Base-by-base conservation (phyloP, 2,113 vertebrate genomes). In the Mola mola region DNA sequence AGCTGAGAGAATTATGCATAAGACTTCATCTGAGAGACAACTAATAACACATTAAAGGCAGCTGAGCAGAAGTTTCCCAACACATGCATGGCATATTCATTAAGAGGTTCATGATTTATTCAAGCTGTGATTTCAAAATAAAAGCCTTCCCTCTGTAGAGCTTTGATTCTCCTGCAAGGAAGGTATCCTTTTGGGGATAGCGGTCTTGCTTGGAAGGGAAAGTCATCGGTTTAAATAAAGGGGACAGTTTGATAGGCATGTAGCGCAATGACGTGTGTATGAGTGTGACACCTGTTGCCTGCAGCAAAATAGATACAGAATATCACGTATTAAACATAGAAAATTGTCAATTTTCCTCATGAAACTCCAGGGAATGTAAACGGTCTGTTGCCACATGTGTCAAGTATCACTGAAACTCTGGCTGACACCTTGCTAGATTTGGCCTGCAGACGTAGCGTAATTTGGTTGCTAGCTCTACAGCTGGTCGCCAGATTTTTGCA, bases 31-130 rank as follows among this genome's bases (percentile, higher is more conserved):
- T 65, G 40, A 80, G 26, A 67, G 57, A 75, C 51, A 73, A 64
- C 66, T 63, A 72, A 67, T 48, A 71, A 68, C 60, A 65, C 57
- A 82, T 72, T 74, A 74, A 78, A 73, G 42, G 55, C 44, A 72
- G 41, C 50, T 29, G 36, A 52, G 49, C 46, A 48, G 36, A 64
- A 26, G 53, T 55, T 79, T 41, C 26, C 47, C 34, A 26, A 51
- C 42, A 62, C 64, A 63, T 59, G 40, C 41, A 34, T 37, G 26
- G 36, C 26, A 66, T 73, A 75, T 43, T 77, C 25, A 81, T 81
- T 62, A 59, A 43, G 19, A 40, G 1, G 8, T 51, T 66, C 15
- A 22, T 72, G 36, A 62, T 56, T 81, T 41, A 71, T 66, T 71
- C 19, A 50, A 22, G 49, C n/a, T 66, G 40, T 17, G 38, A n/a